phyloP scores from a whole-genome alignment of 2,797 vertebrate genomes.

The Brachymystax lenok region DNA sequence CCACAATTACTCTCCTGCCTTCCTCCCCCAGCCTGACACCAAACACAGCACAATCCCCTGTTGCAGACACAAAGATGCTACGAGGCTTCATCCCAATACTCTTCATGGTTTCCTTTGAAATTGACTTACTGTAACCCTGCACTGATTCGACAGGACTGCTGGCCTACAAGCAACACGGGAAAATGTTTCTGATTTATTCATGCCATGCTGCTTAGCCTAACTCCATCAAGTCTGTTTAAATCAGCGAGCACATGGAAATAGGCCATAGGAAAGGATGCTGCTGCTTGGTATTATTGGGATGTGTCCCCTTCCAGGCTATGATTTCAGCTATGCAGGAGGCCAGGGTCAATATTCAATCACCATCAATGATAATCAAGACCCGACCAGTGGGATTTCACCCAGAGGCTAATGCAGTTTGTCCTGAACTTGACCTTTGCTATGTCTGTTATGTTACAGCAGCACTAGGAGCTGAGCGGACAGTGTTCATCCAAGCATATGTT shows the following conservation, averaged over 20 bases:
- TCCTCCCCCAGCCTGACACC: too few relatives aligned
- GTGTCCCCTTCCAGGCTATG: background rate
- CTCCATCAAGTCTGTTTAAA: background rate
- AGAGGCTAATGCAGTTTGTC: background rate
- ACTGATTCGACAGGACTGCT: too few relatives aligned
- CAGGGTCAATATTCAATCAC: conserved; percentile 55
- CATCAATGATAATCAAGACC: conserved; percentile 7
- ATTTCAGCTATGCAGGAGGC: conserved; percentile 26
- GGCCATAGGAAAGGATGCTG: conserved; percentile 6
- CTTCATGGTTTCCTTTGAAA: background rate
- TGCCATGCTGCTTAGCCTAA: background rate
- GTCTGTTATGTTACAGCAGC: background rate
- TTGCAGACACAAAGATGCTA: background rate
- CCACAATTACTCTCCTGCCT: background rate
- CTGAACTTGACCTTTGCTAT: background rate
- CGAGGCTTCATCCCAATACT: too few relatives aligned
- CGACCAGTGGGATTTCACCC: background rate
- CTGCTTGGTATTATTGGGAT: background rate
- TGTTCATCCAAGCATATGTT: background rate
- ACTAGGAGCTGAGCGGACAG: background rate
- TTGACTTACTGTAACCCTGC: background rate
- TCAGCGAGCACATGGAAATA: conserved; percentile 20
- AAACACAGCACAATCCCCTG: too few relatives aligned
- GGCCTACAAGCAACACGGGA: background rate
- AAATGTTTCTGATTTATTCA: too few relatives aligned